Evolutionary conservation across 2,888 invertebrate genomes (phyloP).

Genomic region (Mesodorylaimus sp.): DNA sequence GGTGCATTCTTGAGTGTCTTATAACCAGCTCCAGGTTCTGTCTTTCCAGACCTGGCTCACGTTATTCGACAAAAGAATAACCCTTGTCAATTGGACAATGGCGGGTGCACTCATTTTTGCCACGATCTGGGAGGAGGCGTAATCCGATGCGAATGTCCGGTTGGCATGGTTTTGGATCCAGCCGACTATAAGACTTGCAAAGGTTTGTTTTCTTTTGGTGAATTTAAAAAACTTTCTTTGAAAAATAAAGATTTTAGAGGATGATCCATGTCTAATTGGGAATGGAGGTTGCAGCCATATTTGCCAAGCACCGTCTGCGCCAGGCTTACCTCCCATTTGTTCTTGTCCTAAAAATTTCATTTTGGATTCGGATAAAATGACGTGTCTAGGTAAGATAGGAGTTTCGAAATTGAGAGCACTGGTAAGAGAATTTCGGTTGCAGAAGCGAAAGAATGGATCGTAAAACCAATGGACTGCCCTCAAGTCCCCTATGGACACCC

Average conservation of each 20-base stretch:
- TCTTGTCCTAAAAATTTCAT: not conserved
- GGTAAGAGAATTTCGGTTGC: too few species aligned
- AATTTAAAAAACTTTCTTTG: too few species aligned
- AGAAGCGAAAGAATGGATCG: too few species aligned
- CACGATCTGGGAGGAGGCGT: not conserved
- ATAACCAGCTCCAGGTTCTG: not conserved
- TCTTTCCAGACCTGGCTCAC: not conserved
- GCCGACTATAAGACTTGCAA: not conserved
- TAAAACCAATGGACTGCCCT: not conserved
- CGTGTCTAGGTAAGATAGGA: not conserved
- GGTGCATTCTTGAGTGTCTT: not conserved
- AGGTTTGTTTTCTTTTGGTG: too few species aligned
- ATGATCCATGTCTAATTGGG: not conserved
- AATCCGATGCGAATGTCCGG: not conserved
- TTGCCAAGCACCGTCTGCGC: not conserved
- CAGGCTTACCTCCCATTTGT: not conserved
- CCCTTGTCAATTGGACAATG: not conserved
- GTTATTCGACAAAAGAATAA: not conserved
- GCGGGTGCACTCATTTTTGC: constrained; percentile 1
- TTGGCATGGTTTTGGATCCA: not conserved
- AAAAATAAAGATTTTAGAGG: not conserved
- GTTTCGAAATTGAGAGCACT: too few species aligned
- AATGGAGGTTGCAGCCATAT: constrained; percentile 3
- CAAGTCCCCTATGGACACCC: not conserved
- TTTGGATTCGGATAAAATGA: not conserved